A percentile compares a stretch with the other conserved stretches of the same genome.
Conservation (phyloP, 2,888 invertebrate species). For the Scaptomyza cyrtandrae region DNA sequence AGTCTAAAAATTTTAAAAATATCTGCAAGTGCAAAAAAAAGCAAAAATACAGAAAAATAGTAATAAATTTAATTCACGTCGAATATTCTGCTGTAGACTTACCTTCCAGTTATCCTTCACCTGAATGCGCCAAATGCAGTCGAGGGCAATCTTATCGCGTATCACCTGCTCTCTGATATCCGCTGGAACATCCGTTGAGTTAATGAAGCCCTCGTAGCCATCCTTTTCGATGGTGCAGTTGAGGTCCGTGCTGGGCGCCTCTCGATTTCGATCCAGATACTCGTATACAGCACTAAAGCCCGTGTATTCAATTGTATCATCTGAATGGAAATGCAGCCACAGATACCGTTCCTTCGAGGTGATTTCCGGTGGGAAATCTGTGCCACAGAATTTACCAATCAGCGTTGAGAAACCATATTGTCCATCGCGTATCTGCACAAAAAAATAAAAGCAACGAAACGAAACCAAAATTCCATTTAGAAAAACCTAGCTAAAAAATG, state of each 20-base stretch:
- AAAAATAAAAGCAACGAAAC: conserved; percentile 4
- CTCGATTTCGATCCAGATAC: conserved; percentile 87
- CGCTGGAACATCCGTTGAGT: conserved; percentile 86
- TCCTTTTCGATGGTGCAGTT: conserved; percentile 87
- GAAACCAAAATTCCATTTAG: conserved; percentile 12
- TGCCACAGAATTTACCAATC: conserved; percentile 90
- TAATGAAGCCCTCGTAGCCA: conserved; percentile 86
- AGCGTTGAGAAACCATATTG: conserved; percentile 90
- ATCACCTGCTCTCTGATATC: conserved; percentile 86
- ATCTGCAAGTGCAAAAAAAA: conserved; percentile 85
- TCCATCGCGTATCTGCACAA: conserved; percentile 89
- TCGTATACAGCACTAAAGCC: conserved; percentile 92
- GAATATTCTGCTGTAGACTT: conserved; percentile 58
- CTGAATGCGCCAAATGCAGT: conserved; percentile 90
- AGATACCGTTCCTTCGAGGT: conserved; percentile 90
- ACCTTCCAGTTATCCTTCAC: conserved; percentile 89
- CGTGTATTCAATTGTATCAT: conserved; percentile 91
- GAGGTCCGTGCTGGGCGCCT: conserved; percentile 84
- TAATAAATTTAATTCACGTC: no score
- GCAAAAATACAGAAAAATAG: no score
- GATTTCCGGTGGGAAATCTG: conserved; percentile 89
- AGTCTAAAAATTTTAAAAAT: conserved; percentile 88
- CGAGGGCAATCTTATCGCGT: conserved; percentile 87
- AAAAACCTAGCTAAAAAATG: conserved; percentile 16
- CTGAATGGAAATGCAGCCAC: conserved; percentile 92